Percentiles rank a stretch among this genome's conserved stretches.
Conservation (phyloP, 2,113 vertebrate genomes). For the Nipponia nippon region DNA sequence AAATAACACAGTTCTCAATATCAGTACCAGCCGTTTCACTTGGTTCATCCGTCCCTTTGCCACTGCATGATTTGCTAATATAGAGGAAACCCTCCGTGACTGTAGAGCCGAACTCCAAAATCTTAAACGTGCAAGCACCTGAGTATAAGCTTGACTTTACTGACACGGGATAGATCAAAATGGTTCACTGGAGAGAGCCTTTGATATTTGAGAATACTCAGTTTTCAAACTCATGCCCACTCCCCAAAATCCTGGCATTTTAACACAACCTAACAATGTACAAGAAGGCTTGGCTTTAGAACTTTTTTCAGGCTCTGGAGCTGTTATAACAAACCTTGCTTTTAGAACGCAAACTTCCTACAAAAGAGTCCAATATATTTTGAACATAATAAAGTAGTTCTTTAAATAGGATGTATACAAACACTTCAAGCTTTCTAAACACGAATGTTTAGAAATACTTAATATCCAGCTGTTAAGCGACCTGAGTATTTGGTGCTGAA, state of each 20-base stretch:
- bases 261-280: neutral
- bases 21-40: neutral
- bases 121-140: neutral
- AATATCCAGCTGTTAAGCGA: neutral
- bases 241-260: neutral
- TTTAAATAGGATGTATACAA: neutral
- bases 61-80: neutral
- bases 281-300: neutral
- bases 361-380: neutral
- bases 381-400: neutral
- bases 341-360: neutral
- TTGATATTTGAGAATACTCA: neutral
- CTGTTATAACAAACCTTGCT: neutral
- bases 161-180: neutral
- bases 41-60: neutral
- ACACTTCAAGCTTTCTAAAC: neutral
- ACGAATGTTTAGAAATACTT: neutral
- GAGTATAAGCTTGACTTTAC: neutral
- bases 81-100: neutral
- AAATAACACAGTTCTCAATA: accelerated
- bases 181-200: neutral
- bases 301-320: neutral
- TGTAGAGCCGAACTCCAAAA: neutral
- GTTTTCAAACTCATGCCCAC: neutral
- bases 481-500: neutral